Base-by-base conservation (phyloP, 1,140 invertebrate genomes). In the Calliopsis andreniformis region DNA sequence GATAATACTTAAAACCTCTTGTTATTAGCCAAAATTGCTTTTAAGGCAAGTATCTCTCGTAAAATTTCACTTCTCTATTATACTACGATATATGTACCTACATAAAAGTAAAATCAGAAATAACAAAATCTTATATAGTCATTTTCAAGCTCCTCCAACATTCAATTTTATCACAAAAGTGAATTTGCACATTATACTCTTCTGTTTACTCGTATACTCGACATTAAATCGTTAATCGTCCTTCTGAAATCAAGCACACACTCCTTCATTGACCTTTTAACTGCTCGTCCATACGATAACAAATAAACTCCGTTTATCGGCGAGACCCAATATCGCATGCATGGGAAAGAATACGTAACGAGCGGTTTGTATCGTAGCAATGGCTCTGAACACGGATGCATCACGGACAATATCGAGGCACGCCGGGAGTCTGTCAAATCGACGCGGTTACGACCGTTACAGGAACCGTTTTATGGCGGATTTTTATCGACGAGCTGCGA, bases 381-480 rank as follows among this genome's bases (percentile, higher is more conserved):
- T 80, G 23, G 58, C 53, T 51, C 25, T 42, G 58, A 69, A 80
- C 58, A 67, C 63, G 59, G 58, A 80, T 62, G 76, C 69, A 75
- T 76, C 56, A 62, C 42, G 30, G 58, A 25, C 47, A 62, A 62
- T 64, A 76, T 35, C 45, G 43, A 23, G 45, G 49, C 55, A 7
- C 45, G 7, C 20, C 42, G 49, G 51, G 20, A 55, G 47, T 45
- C 20, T 45, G 23, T 47, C 39, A 66, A 73, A 53, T 82, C 82
- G 67, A 82, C 67, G 64, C 53, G 70, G 83, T 85, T 85, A 84
- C 83, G 80, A 66, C 62, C 76, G 75, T 86, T 75, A 79, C 56
- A 18, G 63, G 16, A 4, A 25, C 63, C n/a, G 42, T 79, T 86
- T 86, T 86, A 84, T 86, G 62, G 78, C 62, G 72, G 56, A 82